Base-by-base conservation (phyloP, 2,113 vertebrate genomes). In the Nesospiza acunhae region DNA sequence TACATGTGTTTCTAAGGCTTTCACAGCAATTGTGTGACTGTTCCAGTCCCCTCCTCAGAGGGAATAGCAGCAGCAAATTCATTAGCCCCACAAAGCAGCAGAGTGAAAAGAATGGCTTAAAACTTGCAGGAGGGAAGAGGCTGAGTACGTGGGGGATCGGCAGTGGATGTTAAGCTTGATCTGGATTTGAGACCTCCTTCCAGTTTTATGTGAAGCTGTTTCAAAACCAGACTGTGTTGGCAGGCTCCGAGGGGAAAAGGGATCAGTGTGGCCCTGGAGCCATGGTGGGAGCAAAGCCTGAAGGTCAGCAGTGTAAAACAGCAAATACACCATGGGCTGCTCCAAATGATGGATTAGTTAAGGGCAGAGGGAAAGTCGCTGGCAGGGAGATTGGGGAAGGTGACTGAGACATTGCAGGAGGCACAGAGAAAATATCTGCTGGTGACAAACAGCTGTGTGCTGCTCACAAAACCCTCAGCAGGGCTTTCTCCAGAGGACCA, bases 161-260 rank as follows among this genome's bases (percentile, higher is more conserved):
- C 3, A 0, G 86, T 0, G 19, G 73, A 70, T 89, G 86, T 83
- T 80, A 77, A 88, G 76, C 80, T 95, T 92, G 84, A 94, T 93
- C 76, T 95, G 94, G 89, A 91, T 95, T 95, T 93, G 73, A 96
- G 89, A 89, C 91, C 69, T 92, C 95, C 96, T 92, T 74, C 93
- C 56, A 87, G 64, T 75, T 97, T 82, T 68, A 37, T 68, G 27
- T 12, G 80, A 78, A 87, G 86, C 80, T 94, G 35, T 74, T 94
- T 95, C 84, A 87, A 90, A 94, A 63, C 33, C 73, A 90, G 89
- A 75, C 13, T 0, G 1, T 70, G 83, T 62, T 2, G 11, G 64
- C 94, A 56, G 55, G 28, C 68, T 92, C 94, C 22, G 5, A 44
- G 78, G 91, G 91, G 93, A 94, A 77, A 74, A 90, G 35, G 83